phyloP scores from a whole-genome alignment of 2,113 vertebrate genomes.

The Propithecus coquereli region DNA sequence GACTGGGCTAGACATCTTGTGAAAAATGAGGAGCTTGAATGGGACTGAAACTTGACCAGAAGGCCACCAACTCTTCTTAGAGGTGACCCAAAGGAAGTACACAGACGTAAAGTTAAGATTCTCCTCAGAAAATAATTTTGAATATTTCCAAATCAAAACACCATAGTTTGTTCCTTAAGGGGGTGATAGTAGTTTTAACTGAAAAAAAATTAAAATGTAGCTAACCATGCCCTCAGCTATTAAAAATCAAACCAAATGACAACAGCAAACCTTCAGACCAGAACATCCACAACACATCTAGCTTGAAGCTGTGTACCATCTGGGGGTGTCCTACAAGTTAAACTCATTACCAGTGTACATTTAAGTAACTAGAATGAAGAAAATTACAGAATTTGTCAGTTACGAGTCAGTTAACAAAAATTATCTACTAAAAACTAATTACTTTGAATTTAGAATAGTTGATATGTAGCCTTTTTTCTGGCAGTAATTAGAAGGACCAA shows the following conservation, averaged over 20 bases:
- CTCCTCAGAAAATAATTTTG: not conserved
- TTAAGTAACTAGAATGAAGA: not conserved
- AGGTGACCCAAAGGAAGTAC: not conserved
- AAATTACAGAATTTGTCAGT: not conserved
- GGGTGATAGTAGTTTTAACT: not conserved
- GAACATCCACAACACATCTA: not conserved
- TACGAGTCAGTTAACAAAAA: constrained; percentile 17
- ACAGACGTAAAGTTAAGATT: not conserved
- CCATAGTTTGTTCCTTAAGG: constrained; percentile 12
- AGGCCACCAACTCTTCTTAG: not conserved
- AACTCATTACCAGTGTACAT: not conserved
- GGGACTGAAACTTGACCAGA: not conserved
- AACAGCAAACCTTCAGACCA: not conserved
- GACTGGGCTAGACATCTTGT: not conserved
- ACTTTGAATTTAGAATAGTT: constrained; percentile 41
- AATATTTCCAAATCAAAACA: not conserved
- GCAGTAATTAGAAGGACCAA: not conserved
- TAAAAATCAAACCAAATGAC: not conserved
- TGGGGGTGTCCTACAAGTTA: not conserved
- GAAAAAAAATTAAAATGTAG: not conserved
- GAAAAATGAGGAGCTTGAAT: not conserved
- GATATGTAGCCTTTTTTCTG: not conserved
- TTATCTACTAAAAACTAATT: not conserved
- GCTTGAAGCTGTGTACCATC: not conserved
- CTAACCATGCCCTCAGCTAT: not conserved